Evolutionary conservation across 92 coral and sea anemone genomes (phyloP).

Genomic region (Porites rus): DNA sequence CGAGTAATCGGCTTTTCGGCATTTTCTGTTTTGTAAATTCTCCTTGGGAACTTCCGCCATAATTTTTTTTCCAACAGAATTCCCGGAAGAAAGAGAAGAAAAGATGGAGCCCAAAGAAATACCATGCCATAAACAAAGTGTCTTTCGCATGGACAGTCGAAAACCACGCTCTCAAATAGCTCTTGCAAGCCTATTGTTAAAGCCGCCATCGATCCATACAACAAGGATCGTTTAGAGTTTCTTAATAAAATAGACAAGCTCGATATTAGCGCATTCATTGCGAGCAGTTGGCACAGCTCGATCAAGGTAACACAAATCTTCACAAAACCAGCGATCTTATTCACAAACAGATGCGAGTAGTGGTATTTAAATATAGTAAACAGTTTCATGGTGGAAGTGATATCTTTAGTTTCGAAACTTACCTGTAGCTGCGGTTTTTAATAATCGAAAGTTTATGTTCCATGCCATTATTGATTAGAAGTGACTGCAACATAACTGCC

Average conservation of each 20-base stretch:
- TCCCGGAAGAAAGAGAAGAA: conserved; percentile 60
- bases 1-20: neutral
- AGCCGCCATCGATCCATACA: conserved; percentile 43
- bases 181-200: conserved; percentile 63
- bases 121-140: conserved; percentile 62
- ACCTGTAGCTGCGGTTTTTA: too few relatives aligned
- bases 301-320: neutral
- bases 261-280: conserved; percentile 50
- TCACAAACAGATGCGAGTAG: too few relatives aligned
- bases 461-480: too few relatives aligned
- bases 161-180: conserved; percentile 48
- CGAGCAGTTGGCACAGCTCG: neutral
- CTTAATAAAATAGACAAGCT: conserved; percentile 39
- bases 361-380: too few relatives aligned
- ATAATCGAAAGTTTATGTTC: too few relatives aligned
- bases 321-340: neutral
- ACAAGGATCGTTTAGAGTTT: conserved; percentile 46
- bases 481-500: too few relatives aligned
- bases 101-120: conserved; percentile 65
- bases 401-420: neutral
- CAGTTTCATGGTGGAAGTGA: neutral
- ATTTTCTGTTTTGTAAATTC: neutral
- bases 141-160: conserved; percentile 77
- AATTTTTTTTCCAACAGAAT: conserved; percentile 47
- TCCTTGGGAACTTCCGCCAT: conserved; percentile 24